Evolutionary conservation across 2,888 invertebrate species (phyloP).

Genomic region (Hypsopygia costalis): DNA sequence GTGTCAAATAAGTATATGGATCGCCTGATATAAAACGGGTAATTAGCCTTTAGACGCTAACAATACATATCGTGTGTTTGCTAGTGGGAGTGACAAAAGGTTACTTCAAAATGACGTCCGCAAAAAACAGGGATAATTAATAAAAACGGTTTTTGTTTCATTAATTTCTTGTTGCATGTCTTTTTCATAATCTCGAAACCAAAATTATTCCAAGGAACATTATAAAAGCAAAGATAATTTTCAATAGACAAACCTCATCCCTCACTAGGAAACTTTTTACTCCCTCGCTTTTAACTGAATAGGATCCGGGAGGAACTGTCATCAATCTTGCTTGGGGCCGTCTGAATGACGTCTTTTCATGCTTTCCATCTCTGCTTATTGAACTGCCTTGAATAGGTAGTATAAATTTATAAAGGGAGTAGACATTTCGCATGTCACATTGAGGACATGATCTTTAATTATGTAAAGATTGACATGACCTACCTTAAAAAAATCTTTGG

Average conservation of each 20-base stretch:
- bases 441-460: slow-evolving; percentile 5
- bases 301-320: slow-evolving; percentile 39
- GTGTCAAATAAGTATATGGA: no score
- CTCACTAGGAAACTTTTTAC: slow-evolving; percentile 41
- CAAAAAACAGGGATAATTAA: no score
- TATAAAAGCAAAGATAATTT: slow-evolving; percentile 14
- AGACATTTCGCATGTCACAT: slow-evolving; percentile 9
- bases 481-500: no score
- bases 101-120: no score
- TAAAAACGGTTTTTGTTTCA: no score
- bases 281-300: slow-evolving; percentile 42
- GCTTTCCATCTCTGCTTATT: slow-evolving; percentile 38
- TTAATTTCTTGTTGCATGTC: no score
- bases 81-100: no score
- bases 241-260: slow-evolving; percentile 15
- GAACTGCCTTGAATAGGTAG: slow-evolving; percentile 37
- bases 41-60: no score
- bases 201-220: slow-evolving; percentile 10
- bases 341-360: slow-evolving; percentile 52
- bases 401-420: slow-evolving; percentile 28
- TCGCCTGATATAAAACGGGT: no score
- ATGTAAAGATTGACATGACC: no score
- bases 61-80: no score
- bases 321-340: slow-evolving; percentile 58
- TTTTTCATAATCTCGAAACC: no score